phyloP scores from a whole-genome alignment of 1,140 invertebrate species.

The Wiebesia pumilae region DNA sequence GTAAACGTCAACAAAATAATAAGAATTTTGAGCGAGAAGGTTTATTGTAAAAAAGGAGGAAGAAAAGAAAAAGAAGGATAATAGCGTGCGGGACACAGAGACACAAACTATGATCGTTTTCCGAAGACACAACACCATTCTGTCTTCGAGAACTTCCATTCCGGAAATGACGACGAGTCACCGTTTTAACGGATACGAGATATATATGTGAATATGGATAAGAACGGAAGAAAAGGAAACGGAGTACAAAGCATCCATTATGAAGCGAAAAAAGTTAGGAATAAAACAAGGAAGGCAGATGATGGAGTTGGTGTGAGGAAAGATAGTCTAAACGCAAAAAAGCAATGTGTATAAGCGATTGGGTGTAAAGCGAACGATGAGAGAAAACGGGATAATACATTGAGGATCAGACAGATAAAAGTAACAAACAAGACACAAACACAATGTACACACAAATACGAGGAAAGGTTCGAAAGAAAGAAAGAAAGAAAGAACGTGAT shows the following conservation, averaged over 20 bases:
- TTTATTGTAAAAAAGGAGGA: background rate
- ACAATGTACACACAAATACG: background rate
- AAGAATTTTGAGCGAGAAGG: conserved; percentile 37
- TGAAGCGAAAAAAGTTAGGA: conserved; percentile 31
- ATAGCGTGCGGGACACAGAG: background rate
- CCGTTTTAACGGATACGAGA: conserved; percentile 51
- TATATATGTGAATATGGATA: conserved; percentile 39
- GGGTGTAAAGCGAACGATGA: conserved; percentile 23
- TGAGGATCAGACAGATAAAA: background rate
- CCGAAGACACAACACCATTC: conserved; percentile 35
- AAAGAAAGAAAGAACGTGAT: background rate
- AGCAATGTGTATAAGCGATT: conserved; percentile 34
- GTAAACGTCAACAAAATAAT: conserved; percentile 49
- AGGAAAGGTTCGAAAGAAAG: background rate
- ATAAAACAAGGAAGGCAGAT: conserved; percentile 42
- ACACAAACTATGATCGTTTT: conserved; percentile 54
- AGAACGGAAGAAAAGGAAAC: conserved; percentile 55
- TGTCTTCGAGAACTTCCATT: conserved; percentile 49
- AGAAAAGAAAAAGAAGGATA: conserved; percentile 13
- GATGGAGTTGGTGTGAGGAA: conserved; percentile 15
- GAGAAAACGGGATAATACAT: conserved; percentile 2
- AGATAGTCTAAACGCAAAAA: conserved; percentile 32
- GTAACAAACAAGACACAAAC: background rate
- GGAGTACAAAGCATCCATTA: conserved; percentile 54
- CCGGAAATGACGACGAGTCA: conserved; percentile 48